phyloP scores from a whole-genome alignment of 2,797 vertebrate species.

The Hipposideros larvatus region DNA sequence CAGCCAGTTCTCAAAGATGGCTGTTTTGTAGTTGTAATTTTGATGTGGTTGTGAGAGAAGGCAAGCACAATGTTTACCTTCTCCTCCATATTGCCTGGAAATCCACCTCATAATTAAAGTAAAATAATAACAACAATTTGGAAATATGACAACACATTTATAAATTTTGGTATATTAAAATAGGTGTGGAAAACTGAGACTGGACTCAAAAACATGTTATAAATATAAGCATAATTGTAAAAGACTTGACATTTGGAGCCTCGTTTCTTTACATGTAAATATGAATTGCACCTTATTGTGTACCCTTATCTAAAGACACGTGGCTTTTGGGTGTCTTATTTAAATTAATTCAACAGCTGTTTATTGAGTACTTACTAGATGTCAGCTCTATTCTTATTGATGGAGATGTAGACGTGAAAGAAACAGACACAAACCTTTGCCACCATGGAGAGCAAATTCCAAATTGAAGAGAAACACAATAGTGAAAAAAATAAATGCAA shows the following conservation, averaged over 20 bases:
- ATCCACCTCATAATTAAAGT: too few relatives aligned
- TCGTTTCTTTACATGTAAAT: background rate
- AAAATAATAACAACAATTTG: background rate
- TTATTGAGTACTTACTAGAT: background rate
- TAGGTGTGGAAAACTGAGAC: background rate
- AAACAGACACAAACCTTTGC: background rate
- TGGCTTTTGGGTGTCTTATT: background rate
- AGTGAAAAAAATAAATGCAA: background rate
- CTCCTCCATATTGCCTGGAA: too few relatives aligned
- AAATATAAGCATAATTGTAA: background rate
- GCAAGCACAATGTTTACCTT: too few relatives aligned
- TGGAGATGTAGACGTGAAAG: background rate
- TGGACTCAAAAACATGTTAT: background rate
- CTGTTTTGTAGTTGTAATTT: too few relatives aligned
- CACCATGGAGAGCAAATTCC: background rate
- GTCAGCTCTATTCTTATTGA: background rate
- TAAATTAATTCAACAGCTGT: background rate
- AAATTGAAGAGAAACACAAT: background rate
- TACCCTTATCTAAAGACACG: background rate
- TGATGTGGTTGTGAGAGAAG: too few relatives aligned
- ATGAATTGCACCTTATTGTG: background rate
- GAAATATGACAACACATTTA: background rate
- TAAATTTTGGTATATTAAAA: background rate
- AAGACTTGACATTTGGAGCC: background rate
- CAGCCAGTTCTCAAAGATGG: too few relatives aligned